Base-by-base conservation (phyloP, 2,113 vertebrate genomes). In the Sprattus sprattus region DNA sequence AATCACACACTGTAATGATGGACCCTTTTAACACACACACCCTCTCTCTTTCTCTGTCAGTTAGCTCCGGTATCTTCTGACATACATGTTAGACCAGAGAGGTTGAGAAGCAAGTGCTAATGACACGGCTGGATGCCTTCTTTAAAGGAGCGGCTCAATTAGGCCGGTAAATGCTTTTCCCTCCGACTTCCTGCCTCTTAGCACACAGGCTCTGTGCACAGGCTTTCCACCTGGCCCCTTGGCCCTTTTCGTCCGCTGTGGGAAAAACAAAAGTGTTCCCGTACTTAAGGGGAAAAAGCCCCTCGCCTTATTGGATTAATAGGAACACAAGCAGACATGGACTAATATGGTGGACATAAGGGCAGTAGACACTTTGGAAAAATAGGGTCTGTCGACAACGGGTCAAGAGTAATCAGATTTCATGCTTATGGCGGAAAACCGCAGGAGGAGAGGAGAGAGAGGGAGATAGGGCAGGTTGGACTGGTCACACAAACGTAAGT, bases 111-210 rank as follows among this genome's bases (percentile, higher is more conserved):
- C 9, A 1, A 32, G 25, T 3, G 25, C 64, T 84, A 85, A 85
- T 87, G 83, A 86, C 81, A 87, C 5, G 7, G 86, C 86, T 86
- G 84, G 82, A 91, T 86, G 89, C 85, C 86, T 86, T 60, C 82
- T 87, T 84, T 88, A 88, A 88, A 92, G 89, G 91, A 92, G 93
- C 91, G 91, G 91, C 90, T 93, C 90, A 92, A 93, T 89, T 87
- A 91, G 87, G 81, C 11, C 83, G 88, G 89, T 91, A 86, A 92
- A 93, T 91, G 92, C 90, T 94, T 94, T 94, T 93, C 47, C 78
- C 87, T 89, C 88, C 18, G 52, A 47, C 88, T 90, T 93, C 94
- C 94, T 92, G 87, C 92, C 92, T 94, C 92, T 94, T 92, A 93
- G 85, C 84, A 88, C 57, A 81, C 44, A 71, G 86, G 81, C 85